Evolutionary conservation across 2,113 vertebrate species (phyloP).

Genomic region (Poecile atricapillus): DNA sequence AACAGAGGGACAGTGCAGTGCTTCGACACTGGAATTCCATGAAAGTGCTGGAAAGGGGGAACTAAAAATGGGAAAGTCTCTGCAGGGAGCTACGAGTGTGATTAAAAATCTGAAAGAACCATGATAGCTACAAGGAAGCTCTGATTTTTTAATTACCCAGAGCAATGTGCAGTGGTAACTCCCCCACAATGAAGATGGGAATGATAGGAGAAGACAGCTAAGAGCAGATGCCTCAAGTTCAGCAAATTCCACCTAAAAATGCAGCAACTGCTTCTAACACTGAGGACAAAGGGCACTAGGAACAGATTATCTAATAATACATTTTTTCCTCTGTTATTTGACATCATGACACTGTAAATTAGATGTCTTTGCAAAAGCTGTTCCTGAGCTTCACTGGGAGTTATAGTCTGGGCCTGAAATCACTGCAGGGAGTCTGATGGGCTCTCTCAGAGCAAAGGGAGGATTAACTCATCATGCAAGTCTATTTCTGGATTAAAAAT

Average conservation of each 20-base stretch:
- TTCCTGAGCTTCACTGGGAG: background rate
- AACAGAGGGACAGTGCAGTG: background rate
- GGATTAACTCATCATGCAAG: background rate
- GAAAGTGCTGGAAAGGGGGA: background rate
- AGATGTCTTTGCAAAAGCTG: background rate
- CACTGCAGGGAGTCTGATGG: background rate
- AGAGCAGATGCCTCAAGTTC: background rate
- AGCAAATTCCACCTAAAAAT: background rate
- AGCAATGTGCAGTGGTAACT: background rate
- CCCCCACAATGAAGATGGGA: background rate
- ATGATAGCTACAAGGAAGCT: background rate
- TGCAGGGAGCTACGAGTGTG: rapidly evolving
- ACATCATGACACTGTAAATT: background rate
- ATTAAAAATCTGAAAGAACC: background rate
- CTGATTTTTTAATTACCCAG: background rate
- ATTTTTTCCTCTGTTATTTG: background rate
- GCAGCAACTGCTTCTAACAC: background rate
- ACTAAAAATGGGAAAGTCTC: background rate
- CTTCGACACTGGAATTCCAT: background rate
- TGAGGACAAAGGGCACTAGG: background rate
- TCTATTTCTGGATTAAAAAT: background rate
- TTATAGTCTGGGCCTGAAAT: background rate
- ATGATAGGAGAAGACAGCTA: background rate
- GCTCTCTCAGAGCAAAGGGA: background rate
- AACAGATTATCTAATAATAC: background rate